Conservation (phyloP, 2,888 invertebrate genomes). For the Oscheius myriophilus region DNA sequence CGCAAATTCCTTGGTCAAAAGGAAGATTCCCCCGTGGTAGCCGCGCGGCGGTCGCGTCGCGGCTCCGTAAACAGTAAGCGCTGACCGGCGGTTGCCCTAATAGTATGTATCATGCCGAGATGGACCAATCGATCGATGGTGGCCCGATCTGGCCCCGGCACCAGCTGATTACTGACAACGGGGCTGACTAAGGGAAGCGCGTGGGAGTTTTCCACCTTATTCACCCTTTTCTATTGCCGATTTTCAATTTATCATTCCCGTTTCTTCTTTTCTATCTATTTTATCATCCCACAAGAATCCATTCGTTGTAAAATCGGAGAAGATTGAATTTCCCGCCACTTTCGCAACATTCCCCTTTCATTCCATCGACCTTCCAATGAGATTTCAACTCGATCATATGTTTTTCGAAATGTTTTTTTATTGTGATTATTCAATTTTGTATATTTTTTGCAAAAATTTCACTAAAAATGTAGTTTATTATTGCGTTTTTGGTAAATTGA, state of each 20-base stretch:
- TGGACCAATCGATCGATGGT: constrained; percentile 16
- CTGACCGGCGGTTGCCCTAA: constrained; percentile 19
- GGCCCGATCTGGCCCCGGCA: constrained; percentile 10
- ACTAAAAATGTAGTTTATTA: constrained; percentile 27
- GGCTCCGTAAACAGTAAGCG: constrained; percentile 28
- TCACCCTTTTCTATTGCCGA: background rate
- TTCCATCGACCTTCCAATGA: too few relatives aligned
- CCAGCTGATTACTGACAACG: background rate
- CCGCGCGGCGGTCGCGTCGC: constrained; percentile 19
- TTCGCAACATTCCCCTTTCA: background rate
- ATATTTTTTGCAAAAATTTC: constrained; percentile 33
- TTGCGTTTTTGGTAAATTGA: constrained; percentile 7
- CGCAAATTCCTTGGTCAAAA: too few relatives aligned
- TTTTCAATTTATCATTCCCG: background rate
- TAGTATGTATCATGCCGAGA: constrained; percentile 24
- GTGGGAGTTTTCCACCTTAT: background rate
- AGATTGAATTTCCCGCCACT: constrained; percentile 1
- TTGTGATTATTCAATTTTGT: constrained; percentile 16
- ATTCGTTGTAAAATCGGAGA: constrained; percentile 30
- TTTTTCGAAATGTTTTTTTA: too few relatives aligned
- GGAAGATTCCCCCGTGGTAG: too few relatives aligned
- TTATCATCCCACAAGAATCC: background rate
- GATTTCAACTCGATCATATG: too few relatives aligned
- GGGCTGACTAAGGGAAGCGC: too few relatives aligned
- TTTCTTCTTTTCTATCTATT: background rate